These are phyloP conservation scores for Pterophyllum scalare DNA, from an alignment of 2,113 vertebrate species.

Conservation along the genomic window DNA sequence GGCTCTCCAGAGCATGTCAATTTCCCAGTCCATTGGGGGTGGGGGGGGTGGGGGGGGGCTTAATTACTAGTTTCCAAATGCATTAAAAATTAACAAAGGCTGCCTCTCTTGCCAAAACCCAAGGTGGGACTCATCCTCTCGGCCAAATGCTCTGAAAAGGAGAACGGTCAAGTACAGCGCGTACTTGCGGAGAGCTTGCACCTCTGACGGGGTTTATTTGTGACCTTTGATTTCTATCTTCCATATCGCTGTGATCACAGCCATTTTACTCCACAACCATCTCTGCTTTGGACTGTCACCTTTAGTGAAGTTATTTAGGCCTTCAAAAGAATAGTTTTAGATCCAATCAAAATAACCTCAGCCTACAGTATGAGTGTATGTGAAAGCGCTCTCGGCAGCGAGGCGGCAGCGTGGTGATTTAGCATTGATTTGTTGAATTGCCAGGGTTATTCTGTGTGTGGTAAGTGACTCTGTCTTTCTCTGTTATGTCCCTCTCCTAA, in stretches of 20 bases:
- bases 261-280: conserved; percentile 35
- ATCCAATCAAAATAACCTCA: conserved; percentile 69
- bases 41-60: conserved; percentile 29
- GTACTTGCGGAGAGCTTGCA: conserved; percentile 44
- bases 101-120: conserved; percentile 71
- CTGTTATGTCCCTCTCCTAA: conserved; percentile 24
- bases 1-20: conserved; percentile 82
- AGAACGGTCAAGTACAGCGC: conserved; percentile 50
- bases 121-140: conserved; percentile 70
- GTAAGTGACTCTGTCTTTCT: conserved; percentile 42
- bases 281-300: conserved; percentile 22
- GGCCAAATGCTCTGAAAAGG: conserved; percentile 31
- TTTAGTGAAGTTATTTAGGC: conserved; percentile 41
- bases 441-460: conserved; percentile 16
- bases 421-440: conserved; percentile 47
- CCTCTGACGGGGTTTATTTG: conserved; percentile 54
- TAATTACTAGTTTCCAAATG: conserved; percentile 82
- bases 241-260: conserved; percentile 59
- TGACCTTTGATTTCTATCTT: conserved; percentile 72
- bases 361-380: neutral
- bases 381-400: conserved; percentile 2
- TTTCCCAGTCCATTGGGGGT: conserved; percentile 77
- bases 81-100: conserved; percentile 83
- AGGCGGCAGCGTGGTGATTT: conserved; percentile 14
- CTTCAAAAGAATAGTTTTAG: conserved; percentile 57